These are phyloP conservation scores for Gymnarchus niloticus DNA, from an alignment of 2,113 vertebrate species.

Conservation along the genomic window DNA sequence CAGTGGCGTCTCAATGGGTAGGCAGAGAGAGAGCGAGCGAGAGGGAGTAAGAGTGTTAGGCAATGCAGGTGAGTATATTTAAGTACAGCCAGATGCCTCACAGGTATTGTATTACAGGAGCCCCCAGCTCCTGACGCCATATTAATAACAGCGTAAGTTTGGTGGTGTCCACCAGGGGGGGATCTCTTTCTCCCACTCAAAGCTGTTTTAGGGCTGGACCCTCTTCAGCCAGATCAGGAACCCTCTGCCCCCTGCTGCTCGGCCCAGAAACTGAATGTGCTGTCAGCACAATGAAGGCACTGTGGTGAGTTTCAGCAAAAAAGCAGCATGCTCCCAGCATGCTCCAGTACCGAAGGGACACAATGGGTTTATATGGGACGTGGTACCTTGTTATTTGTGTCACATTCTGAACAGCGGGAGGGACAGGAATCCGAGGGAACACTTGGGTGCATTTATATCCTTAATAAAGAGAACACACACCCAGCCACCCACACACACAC, in stretches of 20 bases:
- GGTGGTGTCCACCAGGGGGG: constrained; percentile 13
- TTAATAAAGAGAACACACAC: not conserved
- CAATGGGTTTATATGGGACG: not conserved
- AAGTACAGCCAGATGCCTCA: not conserved
- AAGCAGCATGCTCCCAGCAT: not conserved
- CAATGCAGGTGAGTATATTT: not conserved
- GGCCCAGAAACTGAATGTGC: not conserved
- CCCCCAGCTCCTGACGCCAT: constrained; percentile 21
- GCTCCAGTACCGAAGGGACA: not conserved
- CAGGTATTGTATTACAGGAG: constrained; percentile 10
- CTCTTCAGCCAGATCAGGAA: not conserved
- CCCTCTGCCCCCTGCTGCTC: not conserved
- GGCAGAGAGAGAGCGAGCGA: not conserved
- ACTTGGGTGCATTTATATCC: not conserved
- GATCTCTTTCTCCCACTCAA: not conserved
- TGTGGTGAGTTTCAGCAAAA: not conserved
- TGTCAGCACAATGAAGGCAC: not conserved
- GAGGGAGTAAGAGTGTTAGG: not conserved
- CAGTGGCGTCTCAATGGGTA: not conserved
- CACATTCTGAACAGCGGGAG: not conserved
- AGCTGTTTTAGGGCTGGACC: not conserved
- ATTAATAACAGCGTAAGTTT: constrained; percentile 21
- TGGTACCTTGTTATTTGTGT: not conserved
- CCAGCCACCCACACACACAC: not conserved
- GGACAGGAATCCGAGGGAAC: not conserved